Conservation (phyloP, 2,888 invertebrate species). For the Athripsodes cinereus region DNA sequence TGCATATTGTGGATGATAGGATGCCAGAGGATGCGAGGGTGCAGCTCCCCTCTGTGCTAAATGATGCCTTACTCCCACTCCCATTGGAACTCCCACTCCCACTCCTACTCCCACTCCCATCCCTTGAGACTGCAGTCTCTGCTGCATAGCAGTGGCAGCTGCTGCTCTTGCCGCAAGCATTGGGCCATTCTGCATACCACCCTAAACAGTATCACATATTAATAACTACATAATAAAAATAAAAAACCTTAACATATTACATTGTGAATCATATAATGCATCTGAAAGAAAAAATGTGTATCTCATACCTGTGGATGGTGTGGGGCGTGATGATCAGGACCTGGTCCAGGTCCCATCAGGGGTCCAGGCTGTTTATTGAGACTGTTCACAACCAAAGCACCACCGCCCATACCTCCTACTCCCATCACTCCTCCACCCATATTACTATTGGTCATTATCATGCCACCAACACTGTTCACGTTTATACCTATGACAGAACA, state of each 20-base stretch:
- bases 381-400: slow-evolving; percentile 69
- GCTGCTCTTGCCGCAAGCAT: slow-evolving; percentile 53
- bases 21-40: slow-evolving; percentile 44
- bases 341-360: slow-evolving; percentile 57
- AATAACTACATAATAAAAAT: no score
- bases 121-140: slow-evolving; percentile 31
- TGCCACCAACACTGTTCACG: slow-evolving; percentile 56
- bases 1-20: slow-evolving; percentile 54
- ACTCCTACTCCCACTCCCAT: slow-evolving; percentile 30
- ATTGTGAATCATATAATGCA: no score
- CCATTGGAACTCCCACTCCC: slow-evolving; percentile 27
- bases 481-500: slow-evolving; percentile 50
- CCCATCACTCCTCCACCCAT: slow-evolving; percentile 52
- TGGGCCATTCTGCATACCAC: slow-evolving; percentile 69
- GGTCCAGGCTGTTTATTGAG: slow-evolving; percentile 67
- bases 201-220: background rate
- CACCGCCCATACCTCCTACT: slow-evolving; percentile 60
- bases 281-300: no score
- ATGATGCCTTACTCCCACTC: slow-evolving; percentile 20
- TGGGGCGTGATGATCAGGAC: slow-evolving; percentile 43
- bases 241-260: no score
- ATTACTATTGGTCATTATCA: slow-evolving; percentile 77
- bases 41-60: slow-evolving; percentile 29
- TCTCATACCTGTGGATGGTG: slow-evolving; percentile 35
- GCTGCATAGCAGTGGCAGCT: slow-evolving; percentile 33